Conservation (phyloP, 2,113 vertebrate species). For the Oenanthe oenanthe region DNA sequence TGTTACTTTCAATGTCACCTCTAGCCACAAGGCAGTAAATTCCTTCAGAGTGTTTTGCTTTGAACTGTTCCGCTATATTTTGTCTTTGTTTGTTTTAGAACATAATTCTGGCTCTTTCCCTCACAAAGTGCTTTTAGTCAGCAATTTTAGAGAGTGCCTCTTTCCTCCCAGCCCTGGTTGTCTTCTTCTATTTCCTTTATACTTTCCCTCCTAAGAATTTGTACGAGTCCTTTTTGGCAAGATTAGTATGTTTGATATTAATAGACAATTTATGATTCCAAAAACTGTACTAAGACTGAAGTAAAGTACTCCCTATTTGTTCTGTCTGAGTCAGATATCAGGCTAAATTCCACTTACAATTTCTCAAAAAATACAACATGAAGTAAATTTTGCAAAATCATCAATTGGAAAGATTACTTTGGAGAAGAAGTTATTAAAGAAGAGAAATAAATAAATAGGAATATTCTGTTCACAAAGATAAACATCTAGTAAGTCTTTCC, state of each 20-base stretch:
- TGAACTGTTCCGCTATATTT: background rate
- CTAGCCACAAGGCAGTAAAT: conserved; percentile 54
- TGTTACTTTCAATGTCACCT: conserved; percentile 54
- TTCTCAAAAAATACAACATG: background rate
- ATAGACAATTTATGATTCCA: background rate
- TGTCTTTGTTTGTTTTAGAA: conserved; percentile 32
- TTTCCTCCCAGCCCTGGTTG: background rate
- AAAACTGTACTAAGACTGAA: background rate
- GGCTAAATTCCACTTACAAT: background rate
- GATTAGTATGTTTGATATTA: background rate
- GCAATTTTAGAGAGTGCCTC: conserved; percentile 6
- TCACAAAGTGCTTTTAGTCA: conserved; percentile 21
- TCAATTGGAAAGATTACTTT: background rate
- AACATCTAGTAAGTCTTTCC: background rate
- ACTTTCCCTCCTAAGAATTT: background rate
- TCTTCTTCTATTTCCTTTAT: background rate
- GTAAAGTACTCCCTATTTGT: background rate
- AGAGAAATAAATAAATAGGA: background rate
- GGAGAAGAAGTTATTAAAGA: background rate
- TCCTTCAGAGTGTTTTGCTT: conserved; percentile 43
- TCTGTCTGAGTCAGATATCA: background rate
- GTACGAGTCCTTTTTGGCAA: background rate
- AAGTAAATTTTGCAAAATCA: background rate
- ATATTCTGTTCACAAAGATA: background rate
- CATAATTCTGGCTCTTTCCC: background rate